These are phyloP conservation scores for Nysson spinosus DNA, from an alignment of 2,888 invertebrate genomes.

Conservation along the genomic window DNA sequence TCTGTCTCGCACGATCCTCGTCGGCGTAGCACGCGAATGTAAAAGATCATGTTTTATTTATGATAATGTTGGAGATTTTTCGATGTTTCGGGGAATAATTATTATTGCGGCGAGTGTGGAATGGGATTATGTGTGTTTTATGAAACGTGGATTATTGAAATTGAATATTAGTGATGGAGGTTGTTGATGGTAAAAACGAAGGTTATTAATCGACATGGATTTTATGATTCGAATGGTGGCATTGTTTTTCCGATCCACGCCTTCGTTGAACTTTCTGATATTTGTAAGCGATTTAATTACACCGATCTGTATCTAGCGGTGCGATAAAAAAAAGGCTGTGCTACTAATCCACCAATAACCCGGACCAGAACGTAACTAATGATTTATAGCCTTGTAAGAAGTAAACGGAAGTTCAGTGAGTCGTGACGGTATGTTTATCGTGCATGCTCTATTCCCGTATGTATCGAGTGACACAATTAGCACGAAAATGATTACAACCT, in stretches of 20 bases:
- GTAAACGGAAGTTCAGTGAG: constrained; percentile 47
- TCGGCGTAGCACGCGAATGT: constrained; percentile 27
- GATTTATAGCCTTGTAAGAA: constrained; percentile 35
- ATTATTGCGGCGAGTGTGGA: not conserved
- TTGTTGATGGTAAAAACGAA: no score
- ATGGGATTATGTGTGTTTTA: not conserved
- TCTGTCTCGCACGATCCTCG: constrained; percentile 11
- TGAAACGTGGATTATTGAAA: not conserved
- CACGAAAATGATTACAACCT: not conserved
- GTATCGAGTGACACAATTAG: not conserved
- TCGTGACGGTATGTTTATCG: constrained; percentile 47
- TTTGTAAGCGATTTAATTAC: constrained; percentile 16
- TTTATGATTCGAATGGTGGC: no score
- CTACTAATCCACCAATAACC: constrained; percentile 26
- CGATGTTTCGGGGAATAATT: not conserved
- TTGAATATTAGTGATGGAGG: no score
- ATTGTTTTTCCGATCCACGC: no score
- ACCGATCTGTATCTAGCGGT: not conserved
- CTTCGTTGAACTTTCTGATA: constrained; percentile 10
- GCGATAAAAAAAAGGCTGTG: constrained; percentile 9
- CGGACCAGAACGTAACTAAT: constrained; percentile 16
- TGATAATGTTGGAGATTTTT: not conserved
- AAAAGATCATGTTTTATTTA: constrained; percentile 17
- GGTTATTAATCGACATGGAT: no score
- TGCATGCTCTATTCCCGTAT: constrained; percentile 12